These are phyloP conservation scores for Gymnobelideus leadbeateri DNA, from an alignment of 2,113 vertebrate species.

Conservation along the genomic window DNA sequence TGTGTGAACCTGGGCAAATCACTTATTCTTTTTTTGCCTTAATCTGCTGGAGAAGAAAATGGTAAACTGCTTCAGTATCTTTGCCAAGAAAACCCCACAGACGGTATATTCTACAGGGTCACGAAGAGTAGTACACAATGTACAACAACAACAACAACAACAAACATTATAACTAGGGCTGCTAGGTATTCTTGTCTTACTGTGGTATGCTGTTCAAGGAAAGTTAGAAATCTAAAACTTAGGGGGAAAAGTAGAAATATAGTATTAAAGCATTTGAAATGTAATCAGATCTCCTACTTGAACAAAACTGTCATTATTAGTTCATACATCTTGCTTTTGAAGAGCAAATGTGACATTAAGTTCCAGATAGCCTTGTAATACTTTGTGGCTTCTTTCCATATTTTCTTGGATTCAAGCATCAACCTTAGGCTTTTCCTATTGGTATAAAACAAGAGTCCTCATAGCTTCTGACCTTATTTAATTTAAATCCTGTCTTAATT, in stretches of 20 bases:
- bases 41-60: background rate
- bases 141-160: background rate
- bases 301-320: background rate
- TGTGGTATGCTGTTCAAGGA: background rate
- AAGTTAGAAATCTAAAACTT: background rate
- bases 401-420: background rate
- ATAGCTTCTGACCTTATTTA: conserved; percentile 4
- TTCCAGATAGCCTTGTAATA: background rate
- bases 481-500: conserved; percentile 24
- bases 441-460: background rate
- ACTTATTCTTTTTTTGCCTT: background rate
- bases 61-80: background rate
- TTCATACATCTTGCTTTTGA: background rate
- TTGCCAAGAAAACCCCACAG: background rate
- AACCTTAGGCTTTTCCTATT: background rate
- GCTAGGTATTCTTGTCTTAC: background rate
- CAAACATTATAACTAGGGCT: background rate
- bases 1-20: background rate
- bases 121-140: background rate
- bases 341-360: background rate
- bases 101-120: background rate
- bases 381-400: background rate
- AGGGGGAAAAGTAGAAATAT: background rate
- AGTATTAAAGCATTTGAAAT: background rate
- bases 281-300: background rate